Base-by-base conservation (phyloP, 2,797 vertebrate genomes). In the Lutjanus argentimaculatus region DNA sequence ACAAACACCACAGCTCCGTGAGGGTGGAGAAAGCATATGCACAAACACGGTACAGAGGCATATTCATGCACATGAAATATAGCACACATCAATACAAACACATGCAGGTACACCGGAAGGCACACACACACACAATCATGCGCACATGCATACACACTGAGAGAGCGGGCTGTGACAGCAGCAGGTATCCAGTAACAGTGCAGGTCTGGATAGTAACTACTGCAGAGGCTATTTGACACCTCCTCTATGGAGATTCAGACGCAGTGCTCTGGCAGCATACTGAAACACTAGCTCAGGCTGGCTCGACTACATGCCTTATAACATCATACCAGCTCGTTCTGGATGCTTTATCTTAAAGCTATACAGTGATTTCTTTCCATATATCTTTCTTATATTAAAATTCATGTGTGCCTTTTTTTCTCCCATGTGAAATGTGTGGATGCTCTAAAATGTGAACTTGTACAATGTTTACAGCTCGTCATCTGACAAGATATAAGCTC, bases 161-260 rank as follows among this genome's bases (percentile, higher is more conserved):
- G 10, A 58, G 43, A 76, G 45, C 6, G 0, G 69, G 65, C 14
- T 25, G 61, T 77, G 75, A 76, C 77, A 85, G 80, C 66, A 75
- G 85, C 76, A 79, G 79, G 79, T 87, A 88, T 91, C 81, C 77
- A 77, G 84, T 89, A 63, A 81, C 88, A 85, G 69, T 62, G 71
- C 77, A 75, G 78, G 42, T 67, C 70, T 80, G 77, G 71, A 77
- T 73, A 67, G 80, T 87, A 83, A 78, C 82, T 88, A 55, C 89
- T 91, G 92, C 91, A 92, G 88, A 90, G 88, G 92, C 86, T 84
- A 93, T 90, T 67, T 83, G 89, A 92, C 84, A 92, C 89, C 89
- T 67, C 79, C 71, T 90, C 58, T 72, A 52, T 79, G 67, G 77
- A 85, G 81, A 89, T 75, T 76, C 75, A 89, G 85, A 74, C 19